Evolutionary conservation across 2,797 vertebrate genomes (phyloP).

Genomic region (Bradypus variegatus): DNA sequence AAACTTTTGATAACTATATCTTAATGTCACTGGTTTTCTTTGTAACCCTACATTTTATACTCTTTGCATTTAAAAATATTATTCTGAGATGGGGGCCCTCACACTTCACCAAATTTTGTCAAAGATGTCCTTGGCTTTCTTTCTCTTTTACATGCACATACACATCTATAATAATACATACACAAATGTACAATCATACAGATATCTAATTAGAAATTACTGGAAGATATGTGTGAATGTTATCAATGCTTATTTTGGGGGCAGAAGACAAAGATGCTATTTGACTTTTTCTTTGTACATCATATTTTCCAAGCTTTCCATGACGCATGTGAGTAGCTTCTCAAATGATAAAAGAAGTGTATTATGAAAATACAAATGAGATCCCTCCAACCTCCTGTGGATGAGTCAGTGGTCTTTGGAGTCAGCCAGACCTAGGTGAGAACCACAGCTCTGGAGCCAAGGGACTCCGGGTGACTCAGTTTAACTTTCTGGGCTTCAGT

Average conservation of each 20-base stretch:
- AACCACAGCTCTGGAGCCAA: not conserved
- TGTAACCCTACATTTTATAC: not conserved
- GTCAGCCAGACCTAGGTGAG: not conserved
- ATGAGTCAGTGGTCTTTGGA: not conserved
- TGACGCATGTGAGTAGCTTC: not conserved
- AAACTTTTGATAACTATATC: not conserved
- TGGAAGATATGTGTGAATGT: not conserved
- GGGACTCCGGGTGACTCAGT: too few species aligned
- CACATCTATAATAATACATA: not conserved
- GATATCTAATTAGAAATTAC: not conserved
- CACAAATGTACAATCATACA: not conserved
- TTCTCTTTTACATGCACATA: too few species aligned
- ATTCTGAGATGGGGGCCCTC: not conserved
- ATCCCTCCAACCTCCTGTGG: rapidly evolving
- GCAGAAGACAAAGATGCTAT: not conserved
- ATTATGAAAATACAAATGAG: not conserved
- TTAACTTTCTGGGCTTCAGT: not conserved
- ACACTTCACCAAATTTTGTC: not conserved
- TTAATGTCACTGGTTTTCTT: not conserved
- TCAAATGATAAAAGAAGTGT: not conserved
- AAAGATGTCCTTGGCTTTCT: not conserved
- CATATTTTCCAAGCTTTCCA: not conserved
- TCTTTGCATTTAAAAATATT: not conserved
- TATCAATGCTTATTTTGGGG: not conserved
- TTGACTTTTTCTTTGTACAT: not conserved